Conservation (phyloP, 2,113 vertebrate genomes). For the Entelurus aequoreus region DNA sequence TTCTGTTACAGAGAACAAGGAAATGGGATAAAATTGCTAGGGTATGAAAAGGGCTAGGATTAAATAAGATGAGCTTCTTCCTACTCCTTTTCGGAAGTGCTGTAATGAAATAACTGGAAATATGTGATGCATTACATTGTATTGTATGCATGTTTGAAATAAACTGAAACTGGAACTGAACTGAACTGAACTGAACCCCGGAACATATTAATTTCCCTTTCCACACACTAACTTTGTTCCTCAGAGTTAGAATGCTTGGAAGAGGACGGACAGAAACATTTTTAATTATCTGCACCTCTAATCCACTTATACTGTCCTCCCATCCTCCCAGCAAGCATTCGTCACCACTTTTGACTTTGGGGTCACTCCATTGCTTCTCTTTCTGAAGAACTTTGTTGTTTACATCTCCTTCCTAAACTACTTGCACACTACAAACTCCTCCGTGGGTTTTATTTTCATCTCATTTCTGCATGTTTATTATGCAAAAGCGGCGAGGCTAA, state of each 20-base stretch:
- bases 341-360: constrained; percentile 16
- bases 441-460: constrained; percentile 36
- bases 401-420: not conserved
- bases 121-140: too few relatives aligned
- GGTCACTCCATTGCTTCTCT: constrained; percentile 1
- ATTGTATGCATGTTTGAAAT: too few relatives aligned
- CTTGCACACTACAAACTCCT: not conserved
- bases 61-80: too few relatives aligned
- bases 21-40: too few relatives aligned
- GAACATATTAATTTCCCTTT: too few relatives aligned
- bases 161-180: too few relatives aligned
- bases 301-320: constrained; percentile 47
- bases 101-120: too few relatives aligned
- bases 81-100: too few relatives aligned
- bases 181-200: too few relatives aligned
- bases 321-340: constrained; percentile 33
- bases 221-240: not conserved
- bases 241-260: constrained; percentile 12
- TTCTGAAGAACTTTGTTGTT: constrained; percentile 2
- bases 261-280: constrained; percentile 28
- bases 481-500: constrained; percentile 43
- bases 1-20: too few relatives aligned
- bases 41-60: too few relatives aligned
- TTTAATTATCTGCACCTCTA: constrained; percentile 51
- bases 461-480: constrained; percentile 31